Base-by-base conservation (phyloP, 1,140 invertebrate species). In the Brachionus manjavacas region DNA sequence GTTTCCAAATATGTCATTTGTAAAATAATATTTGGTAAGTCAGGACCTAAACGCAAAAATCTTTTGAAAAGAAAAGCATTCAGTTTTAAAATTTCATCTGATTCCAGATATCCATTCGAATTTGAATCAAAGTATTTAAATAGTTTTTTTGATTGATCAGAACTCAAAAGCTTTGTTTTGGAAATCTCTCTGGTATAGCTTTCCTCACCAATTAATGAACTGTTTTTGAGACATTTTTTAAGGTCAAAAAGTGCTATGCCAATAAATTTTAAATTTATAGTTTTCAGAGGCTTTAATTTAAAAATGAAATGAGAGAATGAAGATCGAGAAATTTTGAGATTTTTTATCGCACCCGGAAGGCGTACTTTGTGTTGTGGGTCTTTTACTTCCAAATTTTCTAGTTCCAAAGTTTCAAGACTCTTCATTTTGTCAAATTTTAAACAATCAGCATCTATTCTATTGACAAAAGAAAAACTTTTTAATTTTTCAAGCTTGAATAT, bases 51-150 rank as follows among this genome's bases (percentile, higher is more conserved):
- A n/a, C 76, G 76, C 16, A 31, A 16, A 52, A 31, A 80, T 64
- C 55, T 80, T 52, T 80, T 80, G 25, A 80, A 80, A 28, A 80
- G 11, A 64, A 60, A 80, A n/a, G 76, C 76, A 11, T 80, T 80
- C 7, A 80, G 12, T 28, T 31, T 64, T 52, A 60, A 31, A 80
- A 80, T 35, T 55, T 80, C 76, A 0, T 64, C n/a, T n/a, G 28
- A n/a, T 28, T 80, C 76, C 25, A 80, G 23, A 64, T 80, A 80
- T 3, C 46, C 76, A 52, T 80, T 80, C 12, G 76, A 55, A 39
- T 80, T 64, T 20, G 46, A 14, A 41, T 80, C 46, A 28, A 60
- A 80, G 31, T 9, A 23, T 55, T 80, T 14, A 31, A 80, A 80
- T 9, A 64, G 28, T 80, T 80, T 64, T 1, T 23, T 11, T 28